Conservation (phyloP, 2,888 invertebrate genomes). For the Neuroscelio doddi region DNA sequence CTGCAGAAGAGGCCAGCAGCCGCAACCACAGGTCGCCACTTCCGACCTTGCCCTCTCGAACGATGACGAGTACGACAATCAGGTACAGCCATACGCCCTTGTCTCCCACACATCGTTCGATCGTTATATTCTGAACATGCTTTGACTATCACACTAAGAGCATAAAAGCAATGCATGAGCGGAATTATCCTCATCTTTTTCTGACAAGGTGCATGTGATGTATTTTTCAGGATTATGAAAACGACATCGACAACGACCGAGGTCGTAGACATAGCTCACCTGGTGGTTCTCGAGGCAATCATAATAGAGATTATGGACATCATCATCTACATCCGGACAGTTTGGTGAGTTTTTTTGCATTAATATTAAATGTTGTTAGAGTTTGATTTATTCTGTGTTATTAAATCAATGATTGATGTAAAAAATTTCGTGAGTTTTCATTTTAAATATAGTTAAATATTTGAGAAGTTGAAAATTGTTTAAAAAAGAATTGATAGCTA, state of each 20-base stretch:
- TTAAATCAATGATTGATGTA: too few species aligned
- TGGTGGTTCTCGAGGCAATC: slow-evolving; percentile 80
- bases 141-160: background rate
- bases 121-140: background rate
- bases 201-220: background rate
- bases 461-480: background rate
- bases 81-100: slow-evolving; percentile 59
- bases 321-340: slow-evolving; percentile 68
- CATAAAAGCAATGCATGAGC: background rate
- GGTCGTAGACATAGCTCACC: slow-evolving; percentile 81
- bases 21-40: too few species aligned
- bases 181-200: background rate
- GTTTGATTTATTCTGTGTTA: too few species aligned
- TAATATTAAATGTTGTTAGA: background rate
- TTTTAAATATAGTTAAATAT: too few species aligned
- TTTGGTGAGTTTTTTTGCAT: slow-evolving; percentile 66
- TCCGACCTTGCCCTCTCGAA: slow-evolving; percentile 72
- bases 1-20: too few species aligned
- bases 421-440: too few species aligned
- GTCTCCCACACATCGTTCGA: background rate
- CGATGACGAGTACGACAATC: slow-evolving; percentile 72
- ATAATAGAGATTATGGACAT: slow-evolving; percentile 73
- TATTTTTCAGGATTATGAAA: slow-evolving; percentile 80
- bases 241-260: slow-evolving; percentile 78
- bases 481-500: too few species aligned